Conservation (phyloP, 2,113 vertebrate genomes). For the Phaetusa simplex region DNA sequence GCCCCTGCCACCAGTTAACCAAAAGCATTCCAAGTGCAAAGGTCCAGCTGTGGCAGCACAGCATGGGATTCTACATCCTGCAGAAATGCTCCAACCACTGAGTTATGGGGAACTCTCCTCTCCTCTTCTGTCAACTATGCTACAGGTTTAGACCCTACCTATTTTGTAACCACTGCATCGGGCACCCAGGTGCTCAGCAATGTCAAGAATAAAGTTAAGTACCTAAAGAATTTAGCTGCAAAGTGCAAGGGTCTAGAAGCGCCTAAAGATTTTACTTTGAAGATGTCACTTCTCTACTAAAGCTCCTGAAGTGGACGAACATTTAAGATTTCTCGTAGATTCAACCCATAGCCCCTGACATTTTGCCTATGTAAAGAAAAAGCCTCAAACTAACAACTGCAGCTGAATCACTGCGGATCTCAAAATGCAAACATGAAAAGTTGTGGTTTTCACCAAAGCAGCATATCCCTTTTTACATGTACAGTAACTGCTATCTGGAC, state of each 20-base stretch:
- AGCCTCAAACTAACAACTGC: neutral
- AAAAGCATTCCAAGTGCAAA: neutral
- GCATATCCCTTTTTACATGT: neutral
- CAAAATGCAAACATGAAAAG: neutral
- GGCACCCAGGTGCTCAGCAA: neutral
- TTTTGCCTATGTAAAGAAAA: neutral
- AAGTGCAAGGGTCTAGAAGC: neutral
- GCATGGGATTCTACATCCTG: neutral
- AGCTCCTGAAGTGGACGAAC: neutral
- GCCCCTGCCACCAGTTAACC: neutral
- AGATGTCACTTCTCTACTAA: neutral
- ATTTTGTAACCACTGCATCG: neutral
- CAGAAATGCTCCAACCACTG: neutral
- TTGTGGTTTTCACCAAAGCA: neutral
- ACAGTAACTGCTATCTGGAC: neutral
- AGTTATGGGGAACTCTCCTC: neutral
- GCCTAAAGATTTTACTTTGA: neutral
- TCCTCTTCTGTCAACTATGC: neutral
- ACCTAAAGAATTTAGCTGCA: neutral
- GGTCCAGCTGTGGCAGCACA: neutral
- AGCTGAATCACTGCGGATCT: neutral
- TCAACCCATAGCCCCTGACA: neutral
- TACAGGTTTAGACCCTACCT: neutral
- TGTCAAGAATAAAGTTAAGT: neutral
- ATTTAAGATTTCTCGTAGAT: neutral